Evolutionary conservation across 2,888 invertebrate genomes (phyloP).

Genomic region (Sphaeridia pumilis): DNA sequence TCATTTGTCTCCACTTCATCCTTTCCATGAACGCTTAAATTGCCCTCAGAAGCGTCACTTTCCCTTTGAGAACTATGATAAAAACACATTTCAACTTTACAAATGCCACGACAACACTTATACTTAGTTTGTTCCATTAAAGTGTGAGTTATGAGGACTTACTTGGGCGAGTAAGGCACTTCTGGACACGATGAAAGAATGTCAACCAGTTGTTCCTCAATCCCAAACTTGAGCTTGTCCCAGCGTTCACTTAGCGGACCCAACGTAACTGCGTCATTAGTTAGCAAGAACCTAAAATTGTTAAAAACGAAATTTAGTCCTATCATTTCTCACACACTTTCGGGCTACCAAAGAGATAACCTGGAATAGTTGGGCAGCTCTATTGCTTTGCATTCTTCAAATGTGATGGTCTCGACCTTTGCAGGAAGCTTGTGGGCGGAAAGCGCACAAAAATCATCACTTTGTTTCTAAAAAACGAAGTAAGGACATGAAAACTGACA

Average conservation of each 20-base stretch:
- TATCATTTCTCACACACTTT: not conserved
- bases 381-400: conserved; percentile 17
- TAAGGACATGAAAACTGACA: not conserved
- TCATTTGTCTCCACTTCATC: not conserved
- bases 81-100: not conserved
- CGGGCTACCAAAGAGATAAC: conserved; percentile 5
- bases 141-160: not conserved
- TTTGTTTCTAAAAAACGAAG: conserved; percentile 10
- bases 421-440: conserved; percentile 19
- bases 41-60: not conserved
- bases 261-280: not conserved
- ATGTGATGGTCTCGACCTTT: conserved; percentile 21
- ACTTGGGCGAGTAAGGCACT: not conserved
- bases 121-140: too few species aligned
- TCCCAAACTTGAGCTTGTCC: conserved; percentile 2
- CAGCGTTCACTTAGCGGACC: conserved; percentile 10
- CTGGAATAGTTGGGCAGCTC: conserved; percentile 28
- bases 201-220: not conserved
- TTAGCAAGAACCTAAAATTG: conserved; percentile 1
- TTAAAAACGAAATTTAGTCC: not conserved
- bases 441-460: conserved; percentile 17
- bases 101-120: too few species aligned
- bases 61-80: not conserved
- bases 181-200: not conserved
- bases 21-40: not conserved